These are phyloP conservation scores for Eledone cirrhosa DNA, from an alignment of 2,888 invertebrate species.

Conservation along the genomic window DNA sequence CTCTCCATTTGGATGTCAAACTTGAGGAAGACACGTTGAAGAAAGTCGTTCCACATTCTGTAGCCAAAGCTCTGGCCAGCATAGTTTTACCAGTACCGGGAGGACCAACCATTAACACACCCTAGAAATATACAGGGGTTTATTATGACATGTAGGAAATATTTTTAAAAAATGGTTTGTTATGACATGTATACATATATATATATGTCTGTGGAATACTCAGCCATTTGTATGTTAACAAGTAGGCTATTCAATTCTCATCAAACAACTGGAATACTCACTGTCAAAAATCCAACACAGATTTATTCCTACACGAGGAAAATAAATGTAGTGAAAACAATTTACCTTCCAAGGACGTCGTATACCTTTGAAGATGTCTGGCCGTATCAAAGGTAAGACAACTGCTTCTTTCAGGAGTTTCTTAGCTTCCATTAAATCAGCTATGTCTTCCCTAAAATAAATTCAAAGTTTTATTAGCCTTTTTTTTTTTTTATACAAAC, in stretches of 20 bases:
- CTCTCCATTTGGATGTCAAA: slow-evolving; percentile 96
- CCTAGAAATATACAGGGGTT: slow-evolving; percentile 47
- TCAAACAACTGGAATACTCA: too few relatives aligned
- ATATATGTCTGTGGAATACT: too few relatives aligned
- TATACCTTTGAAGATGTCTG: slow-evolving; percentile 96
- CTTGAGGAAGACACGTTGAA: slow-evolving; percentile 92
- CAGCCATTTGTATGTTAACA: too few relatives aligned
- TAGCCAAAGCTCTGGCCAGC: slow-evolving; percentile 70
- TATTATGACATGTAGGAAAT: too few relatives aligned
- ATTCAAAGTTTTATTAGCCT: too few relatives aligned
- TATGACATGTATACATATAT: too few relatives aligned
- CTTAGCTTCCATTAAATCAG: slow-evolving; percentile 69
- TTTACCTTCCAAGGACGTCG: slow-evolving; percentile 90
- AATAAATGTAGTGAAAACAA: background rate
- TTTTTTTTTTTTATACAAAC: too few relatives aligned
- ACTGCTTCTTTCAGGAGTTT: slow-evolving; percentile 94
- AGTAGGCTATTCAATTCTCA: too few relatives aligned
- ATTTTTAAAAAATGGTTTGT: too few relatives aligned
- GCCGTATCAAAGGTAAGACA: slow-evolving; percentile 96
- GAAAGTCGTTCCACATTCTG: slow-evolving; percentile 70
- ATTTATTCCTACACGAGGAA: too few relatives aligned
- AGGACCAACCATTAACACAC: slow-evolving; percentile 68
- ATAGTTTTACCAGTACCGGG: slow-evolving; percentile 71
- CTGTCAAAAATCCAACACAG: too few relatives aligned
- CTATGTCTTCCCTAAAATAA: slow-evolving; percentile 66